These are phyloP conservation scores for Acropora yongei DNA, from an alignment of 64 coral and sea anemone genomes.

Conservation along the genomic window DNA sequence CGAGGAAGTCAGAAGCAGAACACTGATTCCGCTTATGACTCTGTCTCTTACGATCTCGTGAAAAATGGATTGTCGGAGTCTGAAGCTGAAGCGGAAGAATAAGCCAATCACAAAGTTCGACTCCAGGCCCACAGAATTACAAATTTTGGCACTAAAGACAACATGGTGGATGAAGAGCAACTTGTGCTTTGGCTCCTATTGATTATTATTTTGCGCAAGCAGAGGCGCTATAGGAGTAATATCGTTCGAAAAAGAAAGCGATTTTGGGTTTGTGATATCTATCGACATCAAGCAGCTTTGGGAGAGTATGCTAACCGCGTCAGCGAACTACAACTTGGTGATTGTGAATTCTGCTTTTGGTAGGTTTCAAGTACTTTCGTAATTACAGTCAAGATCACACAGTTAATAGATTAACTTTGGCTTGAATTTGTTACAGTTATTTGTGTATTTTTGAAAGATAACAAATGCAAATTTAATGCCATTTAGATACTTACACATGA, in stretches of 20 bases:
- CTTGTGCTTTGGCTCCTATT: constrained; percentile 31
- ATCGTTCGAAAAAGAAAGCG: constrained; percentile 25
- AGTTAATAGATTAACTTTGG: too few species aligned
- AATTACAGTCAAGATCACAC: neutral
- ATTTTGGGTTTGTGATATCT: constrained; percentile 57
- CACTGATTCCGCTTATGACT: too few species aligned
- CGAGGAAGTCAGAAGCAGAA: neutral
- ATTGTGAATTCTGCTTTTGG: constrained; percentile 57
- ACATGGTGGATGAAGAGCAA: constrained; percentile 40
- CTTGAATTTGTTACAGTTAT: constrained; percentile 27
- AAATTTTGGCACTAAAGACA: constrained; percentile 39
- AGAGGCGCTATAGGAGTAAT: neutral
- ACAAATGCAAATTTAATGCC: constrained; percentile 17
- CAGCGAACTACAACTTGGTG: constrained; percentile 40
- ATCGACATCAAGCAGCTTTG: neutral
- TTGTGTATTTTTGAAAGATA: constrained; percentile 29
- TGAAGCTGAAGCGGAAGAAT: neutral
- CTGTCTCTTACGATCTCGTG: too few species aligned
- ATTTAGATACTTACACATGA: constrained; percentile 68
- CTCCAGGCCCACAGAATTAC: neutral
- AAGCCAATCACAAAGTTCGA: constrained; percentile 8
- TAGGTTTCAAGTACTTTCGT: constrained; percentile 26
- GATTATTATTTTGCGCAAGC: constrained; percentile 50
- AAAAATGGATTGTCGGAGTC: neutral
- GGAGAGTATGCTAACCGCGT: constrained; percentile 50